Percentiles rank a stretch among this genome's conserved stretches.
Evolutionary conservation across 2,113 vertebrate species (phyloP).

Genomic region (Columba livia): DNA sequence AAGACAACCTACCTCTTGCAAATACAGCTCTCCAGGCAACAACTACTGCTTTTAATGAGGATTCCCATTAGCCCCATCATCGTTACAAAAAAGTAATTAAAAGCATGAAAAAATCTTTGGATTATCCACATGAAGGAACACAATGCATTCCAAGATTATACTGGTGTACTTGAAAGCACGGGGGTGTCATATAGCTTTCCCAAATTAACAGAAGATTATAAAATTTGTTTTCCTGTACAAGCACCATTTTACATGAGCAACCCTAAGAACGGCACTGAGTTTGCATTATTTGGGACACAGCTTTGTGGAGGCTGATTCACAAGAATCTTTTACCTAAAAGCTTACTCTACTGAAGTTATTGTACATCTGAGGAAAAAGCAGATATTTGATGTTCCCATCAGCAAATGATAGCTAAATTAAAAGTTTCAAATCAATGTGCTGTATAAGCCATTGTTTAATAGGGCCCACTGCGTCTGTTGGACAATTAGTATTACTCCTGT

Average conservation of each 20-base stretch:
- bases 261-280: not conserved
- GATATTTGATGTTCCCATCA: not conserved
- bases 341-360: not conserved
- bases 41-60: not conserved
- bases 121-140: not conserved
- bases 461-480: constrained; percentile 15
- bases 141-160: not conserved
- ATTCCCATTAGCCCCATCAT: not conserved
- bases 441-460: constrained; percentile 36
- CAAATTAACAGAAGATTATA: not conserved
- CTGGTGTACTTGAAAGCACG: not conserved
- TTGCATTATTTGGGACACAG: not conserved
- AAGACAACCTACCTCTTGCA: not conserved
- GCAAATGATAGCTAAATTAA: constrained; percentile 11
- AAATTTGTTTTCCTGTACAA: not conserved
- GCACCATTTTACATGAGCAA: not conserved
- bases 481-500: constrained; percentile 50
- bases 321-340: not conserved
- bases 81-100: not conserved
- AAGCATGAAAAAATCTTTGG: not conserved
- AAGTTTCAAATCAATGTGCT: constrained; percentile 28
- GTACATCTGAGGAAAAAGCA: not conserved
- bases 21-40: not conserved
- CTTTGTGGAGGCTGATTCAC: not conserved
- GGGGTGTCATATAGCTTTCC: not conserved